These are phyloP conservation scores for Ormia ochracea DNA, from an alignment of 2,888 invertebrate genomes.

Conservation along the genomic window DNA sequence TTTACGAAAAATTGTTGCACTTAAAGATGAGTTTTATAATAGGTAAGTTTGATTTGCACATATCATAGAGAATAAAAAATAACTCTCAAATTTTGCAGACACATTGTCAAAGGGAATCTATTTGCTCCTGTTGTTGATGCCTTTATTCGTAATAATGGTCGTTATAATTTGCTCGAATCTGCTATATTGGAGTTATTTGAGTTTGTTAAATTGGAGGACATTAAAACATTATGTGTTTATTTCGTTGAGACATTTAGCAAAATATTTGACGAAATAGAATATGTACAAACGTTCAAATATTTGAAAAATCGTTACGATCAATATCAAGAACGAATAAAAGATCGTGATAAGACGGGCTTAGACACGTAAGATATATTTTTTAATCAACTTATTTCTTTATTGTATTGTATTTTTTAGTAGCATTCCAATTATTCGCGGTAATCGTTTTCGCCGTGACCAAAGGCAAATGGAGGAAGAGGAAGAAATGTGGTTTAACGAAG, in stretches of 20 bases:
- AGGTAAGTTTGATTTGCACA: conserved; percentile 69
- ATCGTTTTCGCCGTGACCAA: conserved; percentile 92
- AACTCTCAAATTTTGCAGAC: conserved; percentile 78
- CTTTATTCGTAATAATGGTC: conserved; percentile 96
- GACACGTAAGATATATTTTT: conserved; percentile 80
- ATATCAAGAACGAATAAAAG: conserved; percentile 92
- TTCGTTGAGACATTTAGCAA: conserved; percentile 97
- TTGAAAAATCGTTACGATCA: conserved; percentile 92
- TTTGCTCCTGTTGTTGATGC: conserved; percentile 98
- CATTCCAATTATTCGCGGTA: conserved; percentile 83
- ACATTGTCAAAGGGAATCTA: conserved; percentile 95
- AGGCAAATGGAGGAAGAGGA: conserved; percentile 97
- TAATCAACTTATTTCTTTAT: neutral
- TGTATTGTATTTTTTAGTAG: conserved; percentile 64
- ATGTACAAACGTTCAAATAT: conserved; percentile 98
- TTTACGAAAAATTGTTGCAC: conserved; percentile 96
- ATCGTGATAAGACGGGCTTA: conserved; percentile 84
- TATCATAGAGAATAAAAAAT: neutral
- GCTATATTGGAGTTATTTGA: conserved; percentile 99
- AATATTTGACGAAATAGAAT: conserved; percentile 94
- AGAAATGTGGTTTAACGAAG: conserved; percentile 99
- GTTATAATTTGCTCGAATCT: conserved; percentile 99
- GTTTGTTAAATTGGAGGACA: conserved; percentile 96
- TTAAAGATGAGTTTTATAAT: conserved; percentile 99
- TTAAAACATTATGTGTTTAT: conserved; percentile 92